Percentiles rank a stretch among this genome's conserved stretches.
These are phyloP conservation scores for Helicoverpa zea DNA, from an alignment of 1,140 invertebrate species.

Conservation along the genomic window DNA sequence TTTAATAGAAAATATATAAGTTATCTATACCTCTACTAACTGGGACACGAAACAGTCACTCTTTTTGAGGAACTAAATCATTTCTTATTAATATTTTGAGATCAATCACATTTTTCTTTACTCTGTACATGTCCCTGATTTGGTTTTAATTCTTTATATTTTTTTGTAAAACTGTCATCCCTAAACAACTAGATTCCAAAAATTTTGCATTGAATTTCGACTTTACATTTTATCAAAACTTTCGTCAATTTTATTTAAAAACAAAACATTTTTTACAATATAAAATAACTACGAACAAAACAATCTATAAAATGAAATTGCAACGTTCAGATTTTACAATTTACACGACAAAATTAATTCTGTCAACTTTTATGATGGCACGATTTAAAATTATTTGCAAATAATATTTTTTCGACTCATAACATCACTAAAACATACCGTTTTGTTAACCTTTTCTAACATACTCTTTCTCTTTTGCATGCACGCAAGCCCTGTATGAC, in stretches of 20 bases:
- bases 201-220: conserved; percentile 31
- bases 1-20: conserved; percentile 40
- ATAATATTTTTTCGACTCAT: conserved; percentile 23
- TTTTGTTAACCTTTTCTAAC: conserved; percentile 15
- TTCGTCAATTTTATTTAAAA: conserved; percentile 10
- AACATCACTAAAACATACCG: neutral
- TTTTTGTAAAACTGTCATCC: conserved; percentile 24
- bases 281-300: conserved; percentile 40
- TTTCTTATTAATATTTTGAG: conserved; percentile 81
- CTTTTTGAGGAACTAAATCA: conserved; percentile 76
- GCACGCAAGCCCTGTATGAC: neutral
- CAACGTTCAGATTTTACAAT: conserved; percentile 33
- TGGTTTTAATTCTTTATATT: conserved; percentile 59
- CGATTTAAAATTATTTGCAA: conserved; percentile 40
- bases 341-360: conserved; percentile 40
- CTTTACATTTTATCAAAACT: neutral
- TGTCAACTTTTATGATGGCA: conserved; percentile 41
- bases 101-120: conserved; percentile 76
- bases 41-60: conserved; percentile 69
- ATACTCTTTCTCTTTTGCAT: neutral
- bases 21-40: conserved; percentile 66
- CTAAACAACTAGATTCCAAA: conserved; percentile 38
- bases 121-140: conserved; percentile 72
- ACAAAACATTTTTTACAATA: conserved; percentile 35
- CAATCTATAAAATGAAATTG: conserved; percentile 22